Evolutionary conservation across 2,113 vertebrate species (phyloP).

Genomic region (Stomatorhinus ivindoensis): DNA sequence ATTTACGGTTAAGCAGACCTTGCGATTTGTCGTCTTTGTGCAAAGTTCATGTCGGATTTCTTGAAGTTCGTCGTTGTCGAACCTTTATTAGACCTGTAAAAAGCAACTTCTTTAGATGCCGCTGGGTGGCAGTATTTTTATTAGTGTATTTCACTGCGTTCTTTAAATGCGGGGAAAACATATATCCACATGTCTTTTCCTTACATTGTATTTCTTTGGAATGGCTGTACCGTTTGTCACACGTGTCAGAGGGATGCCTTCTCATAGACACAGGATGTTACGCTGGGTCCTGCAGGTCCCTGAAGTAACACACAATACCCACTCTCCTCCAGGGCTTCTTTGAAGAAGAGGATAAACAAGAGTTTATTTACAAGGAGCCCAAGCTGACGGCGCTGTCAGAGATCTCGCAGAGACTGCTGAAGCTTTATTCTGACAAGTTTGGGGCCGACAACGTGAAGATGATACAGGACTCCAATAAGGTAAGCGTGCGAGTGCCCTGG

Average conservation of each 20-base stretch:
- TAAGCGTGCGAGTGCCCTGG: slow-evolving; percentile 30
- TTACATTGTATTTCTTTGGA: not conserved
- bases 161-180: not conserved
- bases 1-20: not conserved
- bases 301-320: not conserved
- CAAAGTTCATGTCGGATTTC: not conserved
- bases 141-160: not conserved
- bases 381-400: slow-evolving; percentile 94
- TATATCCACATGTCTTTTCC: not conserved
- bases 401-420: slow-evolving; percentile 92
- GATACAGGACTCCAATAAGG: slow-evolving; percentile 99
- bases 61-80: not conserved
- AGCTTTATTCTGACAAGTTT: slow-evolving; percentile 96
- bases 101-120: not conserved
- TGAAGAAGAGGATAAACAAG: slow-evolving; percentile 97
- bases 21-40: not conserved
- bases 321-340: slow-evolving; percentile 80
- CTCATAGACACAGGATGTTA: not conserved
- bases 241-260: not conserved
- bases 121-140: slow-evolving; percentile 20
- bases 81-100: not conserved
- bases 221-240: not conserved
- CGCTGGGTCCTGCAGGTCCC: not conserved
- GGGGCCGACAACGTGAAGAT: slow-evolving; percentile 96
- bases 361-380: slow-evolving; percentile 98